Evolutionary conservation across 2,888 invertebrate genomes (phyloP).

Genomic region (Cataglyphis albicans): DNA sequence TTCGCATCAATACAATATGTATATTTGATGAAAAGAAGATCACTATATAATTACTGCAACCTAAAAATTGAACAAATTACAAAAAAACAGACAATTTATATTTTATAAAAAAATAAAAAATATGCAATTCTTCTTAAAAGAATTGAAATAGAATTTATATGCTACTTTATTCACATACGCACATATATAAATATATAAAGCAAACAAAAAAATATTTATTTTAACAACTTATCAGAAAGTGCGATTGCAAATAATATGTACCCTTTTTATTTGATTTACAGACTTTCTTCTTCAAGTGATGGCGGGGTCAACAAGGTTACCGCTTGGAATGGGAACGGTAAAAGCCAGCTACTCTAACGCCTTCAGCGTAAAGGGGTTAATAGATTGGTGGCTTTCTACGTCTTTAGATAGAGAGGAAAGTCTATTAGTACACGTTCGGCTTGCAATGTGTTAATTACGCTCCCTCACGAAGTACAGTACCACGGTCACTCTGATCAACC

Average conservation of each 20-base stretch:
- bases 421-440: slow-evolving; percentile 52
- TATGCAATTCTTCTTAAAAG: neutral
- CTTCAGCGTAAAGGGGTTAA: slow-evolving; percentile 41
- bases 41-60: neutral
- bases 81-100: neutral
- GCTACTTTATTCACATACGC: neutral
- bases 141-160: slow-evolving; percentile 6
- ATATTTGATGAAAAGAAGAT: neutral
- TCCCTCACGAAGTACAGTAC: slow-evolving; percentile 43
- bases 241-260: slow-evolving; percentile 32
- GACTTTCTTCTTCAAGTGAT: slow-evolving; percentile 41
- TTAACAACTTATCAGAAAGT: slow-evolving; percentile 11
- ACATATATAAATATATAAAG: neutral
- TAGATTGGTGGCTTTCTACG: slow-evolving; percentile 50
- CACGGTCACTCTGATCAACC: slow-evolving; percentile 40
- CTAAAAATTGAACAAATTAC: slow-evolving; percentile 6
- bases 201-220: neutral
- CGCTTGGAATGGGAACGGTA: slow-evolving; percentile 47
- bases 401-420: slow-evolving; percentile 38
- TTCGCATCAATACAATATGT: neutral
- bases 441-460: slow-evolving; percentile 52
- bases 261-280: slow-evolving; percentile 7
- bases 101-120: neutral
- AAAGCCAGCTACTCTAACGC: slow-evolving; percentile 45
- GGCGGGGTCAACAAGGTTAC: slow-evolving; percentile 49